Percentiles rank a stretch among this genome's conserved stretches.
Conservation (phyloP, 1,140 invertebrate species). For the Helicoverpa armigera region DNA sequence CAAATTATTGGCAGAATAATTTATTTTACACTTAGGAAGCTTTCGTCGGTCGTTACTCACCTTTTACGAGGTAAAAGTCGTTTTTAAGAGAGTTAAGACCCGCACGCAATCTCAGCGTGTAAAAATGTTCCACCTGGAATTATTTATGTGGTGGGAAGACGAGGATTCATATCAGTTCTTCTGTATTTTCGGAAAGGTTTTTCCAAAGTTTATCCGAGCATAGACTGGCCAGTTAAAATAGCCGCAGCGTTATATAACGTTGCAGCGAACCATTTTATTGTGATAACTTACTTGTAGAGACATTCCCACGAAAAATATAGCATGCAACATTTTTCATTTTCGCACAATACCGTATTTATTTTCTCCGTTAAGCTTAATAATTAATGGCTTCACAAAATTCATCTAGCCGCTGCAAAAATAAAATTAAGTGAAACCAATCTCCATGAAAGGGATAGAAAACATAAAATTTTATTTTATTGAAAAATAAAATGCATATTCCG, state of each 20-base stretch:
- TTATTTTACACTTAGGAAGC: slow-evolving; percentile 56
- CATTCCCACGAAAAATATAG: neutral
- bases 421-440: slow-evolving; percentile 33
- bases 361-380: slow-evolving; percentile 11
- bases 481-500: slow-evolving; percentile 8
- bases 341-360: slow-evolving; percentile 28
- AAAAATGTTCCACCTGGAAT: slow-evolving; percentile 61
- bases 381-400: slow-evolving; percentile 15
- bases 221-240: slow-evolving; percentile 9
- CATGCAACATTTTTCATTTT: slow-evolving; percentile 16
- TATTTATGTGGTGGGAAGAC: slow-evolving; percentile 74
- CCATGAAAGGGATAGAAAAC: slow-evolving; percentile 20
- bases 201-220: slow-evolving; percentile 40
- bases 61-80: slow-evolving; percentile 74
- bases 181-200: slow-evolving; percentile 44
- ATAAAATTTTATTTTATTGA: slow-evolving; percentile 24
- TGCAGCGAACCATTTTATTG: slow-evolving; percentile 41
- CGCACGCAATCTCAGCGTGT: slow-evolving; percentile 71
- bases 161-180: slow-evolving; percentile 62
- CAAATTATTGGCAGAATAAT: slow-evolving; percentile 58
- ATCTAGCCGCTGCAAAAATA: neutral
- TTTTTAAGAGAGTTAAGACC: slow-evolving; percentile 76
- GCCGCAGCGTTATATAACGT: slow-evolving; percentile 42
- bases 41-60: slow-evolving; percentile 67
- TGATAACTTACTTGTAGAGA: slow-evolving; percentile 25